Percentiles rank a stretch among this genome's conserved stretches.
Evolutionary conservation across 1,140 invertebrate genomes (phyloP).

Genomic region (Hestina assimilis): DNA sequence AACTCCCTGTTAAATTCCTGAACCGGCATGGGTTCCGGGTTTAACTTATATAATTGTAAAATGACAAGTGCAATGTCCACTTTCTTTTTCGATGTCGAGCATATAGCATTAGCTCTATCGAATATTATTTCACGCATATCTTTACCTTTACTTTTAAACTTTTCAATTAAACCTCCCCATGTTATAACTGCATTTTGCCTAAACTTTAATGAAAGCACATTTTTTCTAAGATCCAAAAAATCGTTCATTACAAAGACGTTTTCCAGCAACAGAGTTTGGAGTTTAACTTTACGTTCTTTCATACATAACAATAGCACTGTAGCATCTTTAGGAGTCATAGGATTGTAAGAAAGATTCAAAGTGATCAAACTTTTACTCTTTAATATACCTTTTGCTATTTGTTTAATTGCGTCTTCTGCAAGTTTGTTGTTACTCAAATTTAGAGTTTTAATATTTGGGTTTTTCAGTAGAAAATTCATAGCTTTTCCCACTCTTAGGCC

Average conservation of each 20-base stretch:
- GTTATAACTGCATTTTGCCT: slow-evolving; percentile 43
- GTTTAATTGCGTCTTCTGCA: slow-evolving; percentile 37
- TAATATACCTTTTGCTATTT: slow-evolving; percentile 22
- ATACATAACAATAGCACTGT: slow-evolving; percentile 40
- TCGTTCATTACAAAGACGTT: slow-evolving; percentile 42
- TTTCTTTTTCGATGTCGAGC: slow-evolving; percentile 38
- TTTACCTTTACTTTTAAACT: slow-evolving; percentile 27
- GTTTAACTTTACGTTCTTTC: slow-evolving; percentile 37
- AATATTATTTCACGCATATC: slow-evolving; percentile 50
- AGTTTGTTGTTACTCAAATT: slow-evolving; percentile 56
- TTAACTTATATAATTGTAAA: slow-evolving; percentile 46
- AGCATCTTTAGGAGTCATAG: slow-evolving; percentile 60
- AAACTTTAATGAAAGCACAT: slow-evolving; percentile 35
- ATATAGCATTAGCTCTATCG: slow-evolving; percentile 47
- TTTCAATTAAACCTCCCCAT: slow-evolving; percentile 43
- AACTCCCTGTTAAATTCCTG: slow-evolving; percentile 40
- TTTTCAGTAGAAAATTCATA: slow-evolving; percentile 38
- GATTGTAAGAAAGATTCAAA: slow-evolving; percentile 71
- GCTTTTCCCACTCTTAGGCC: slow-evolving; percentile 37
- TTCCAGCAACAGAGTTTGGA: slow-evolving; percentile 49
- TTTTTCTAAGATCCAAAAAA: slow-evolving; percentile 37
- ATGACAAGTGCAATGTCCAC: slow-evolving; percentile 47
- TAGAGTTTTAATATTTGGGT: slow-evolving; percentile 38
- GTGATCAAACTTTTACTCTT: slow-evolving; percentile 54
- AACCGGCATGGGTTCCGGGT: slow-evolving; percentile 28